Conservation (phyloP, 1,140 invertebrate species). For the Rhyacophila brunnea region DNA sequence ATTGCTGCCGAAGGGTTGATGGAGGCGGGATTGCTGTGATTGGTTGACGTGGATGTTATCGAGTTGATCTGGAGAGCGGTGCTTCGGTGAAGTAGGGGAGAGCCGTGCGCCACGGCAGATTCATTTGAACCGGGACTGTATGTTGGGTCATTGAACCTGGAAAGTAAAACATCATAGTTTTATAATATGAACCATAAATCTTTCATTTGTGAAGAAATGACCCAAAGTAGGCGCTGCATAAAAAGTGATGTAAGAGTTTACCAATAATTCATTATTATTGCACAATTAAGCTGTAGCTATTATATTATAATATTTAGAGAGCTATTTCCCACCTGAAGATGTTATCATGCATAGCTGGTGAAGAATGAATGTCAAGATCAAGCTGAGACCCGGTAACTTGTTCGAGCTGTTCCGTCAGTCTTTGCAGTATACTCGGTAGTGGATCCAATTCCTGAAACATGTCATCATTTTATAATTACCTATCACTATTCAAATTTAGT, state of each 20-base stretch:
- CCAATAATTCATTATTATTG: too few relatives aligned
- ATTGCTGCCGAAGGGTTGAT: too few relatives aligned
- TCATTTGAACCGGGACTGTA: slow-evolving; percentile 44
- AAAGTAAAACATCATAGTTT: slow-evolving; percentile 33
- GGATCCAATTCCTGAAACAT: slow-evolving; percentile 51
- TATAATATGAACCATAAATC: too few relatives aligned
- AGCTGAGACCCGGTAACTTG: slow-evolving; percentile 38
- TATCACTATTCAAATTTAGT: too few relatives aligned
- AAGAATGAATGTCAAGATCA: slow-evolving; percentile 44
- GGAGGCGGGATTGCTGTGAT: slow-evolving; percentile 43
- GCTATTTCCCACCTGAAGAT: slow-evolving; percentile 57
- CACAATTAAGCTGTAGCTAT: neutral
- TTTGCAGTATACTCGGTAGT: slow-evolving; percentile 57
- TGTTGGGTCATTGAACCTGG: slow-evolving; percentile 69
- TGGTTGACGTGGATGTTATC: slow-evolving; percentile 48
- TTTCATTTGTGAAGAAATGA: too few relatives aligned
- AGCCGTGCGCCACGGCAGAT: slow-evolving; percentile 47
- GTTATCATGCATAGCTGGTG: slow-evolving; percentile 48
- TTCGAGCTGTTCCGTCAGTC: slow-evolving; percentile 52
- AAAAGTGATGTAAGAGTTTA: too few relatives aligned
- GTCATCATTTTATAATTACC: too few relatives aligned
- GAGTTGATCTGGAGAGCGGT: slow-evolving; percentile 51
- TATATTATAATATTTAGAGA: too few relatives aligned
- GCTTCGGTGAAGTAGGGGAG: slow-evolving; percentile 51
- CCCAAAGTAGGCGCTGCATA: too few relatives aligned